A percentile compares a stretch with the other conserved stretches of the same genome.
Conservation (phyloP, 2,113 vertebrate genomes). For the Arvicanthis niloticus region DNA sequence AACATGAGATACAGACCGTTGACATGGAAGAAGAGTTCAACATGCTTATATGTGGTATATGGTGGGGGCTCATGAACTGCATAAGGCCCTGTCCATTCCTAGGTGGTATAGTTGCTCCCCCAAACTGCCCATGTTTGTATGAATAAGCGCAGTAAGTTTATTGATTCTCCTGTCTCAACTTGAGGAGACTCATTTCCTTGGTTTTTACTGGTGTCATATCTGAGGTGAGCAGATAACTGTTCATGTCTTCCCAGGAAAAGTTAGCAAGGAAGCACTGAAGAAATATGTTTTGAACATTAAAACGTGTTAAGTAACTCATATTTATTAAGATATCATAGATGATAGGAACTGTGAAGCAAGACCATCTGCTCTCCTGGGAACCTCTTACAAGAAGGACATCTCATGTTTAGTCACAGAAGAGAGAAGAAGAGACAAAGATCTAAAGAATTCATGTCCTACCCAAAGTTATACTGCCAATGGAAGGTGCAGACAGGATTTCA, state of each 20-base stretch:
- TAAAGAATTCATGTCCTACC: not conserved
- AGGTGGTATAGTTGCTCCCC: not conserved
- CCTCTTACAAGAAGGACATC: not conserved
- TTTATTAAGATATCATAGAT: not conserved
- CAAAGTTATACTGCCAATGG: not conserved
- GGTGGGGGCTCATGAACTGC: no score
- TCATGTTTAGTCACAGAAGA: not conserved
- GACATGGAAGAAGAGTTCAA: not conserved
- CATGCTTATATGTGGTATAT: not conserved
- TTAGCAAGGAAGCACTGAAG: not conserved
- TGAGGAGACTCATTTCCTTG: not conserved
- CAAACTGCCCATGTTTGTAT: not conserved
- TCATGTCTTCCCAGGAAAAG: not conserved
- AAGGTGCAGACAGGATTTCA: not conserved
- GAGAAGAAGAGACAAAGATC: not conserved
- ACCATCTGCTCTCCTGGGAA: not conserved
- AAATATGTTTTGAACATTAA: not conserved
- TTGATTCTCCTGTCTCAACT: not conserved
- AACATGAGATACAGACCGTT: not conserved
- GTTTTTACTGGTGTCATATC: not conserved
- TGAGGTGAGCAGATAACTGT: not conserved
- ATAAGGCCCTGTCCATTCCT: not conserved
- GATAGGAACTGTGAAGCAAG: not conserved
- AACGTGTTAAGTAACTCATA: not conserved
- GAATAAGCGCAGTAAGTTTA: not conserved